phyloP scores from a whole-genome alignment of 2,113 vertebrate genomes.

The Cephalopholis sonnerati region DNA sequence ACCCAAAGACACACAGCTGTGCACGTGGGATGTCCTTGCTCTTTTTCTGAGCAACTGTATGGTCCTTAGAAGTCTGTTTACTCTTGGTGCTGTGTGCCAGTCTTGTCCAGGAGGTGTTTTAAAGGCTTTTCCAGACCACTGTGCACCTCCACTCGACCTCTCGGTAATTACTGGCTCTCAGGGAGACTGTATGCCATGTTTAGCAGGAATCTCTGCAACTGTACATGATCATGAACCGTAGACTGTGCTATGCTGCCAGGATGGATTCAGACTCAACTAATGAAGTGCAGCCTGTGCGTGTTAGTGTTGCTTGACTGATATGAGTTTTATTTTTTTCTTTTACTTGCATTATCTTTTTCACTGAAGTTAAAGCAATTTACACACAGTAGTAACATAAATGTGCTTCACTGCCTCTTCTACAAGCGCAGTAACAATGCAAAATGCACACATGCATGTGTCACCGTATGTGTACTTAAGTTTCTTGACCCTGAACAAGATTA shows the following conservation, averaged over 20 bases:
- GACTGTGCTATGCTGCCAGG: conserved; percentile 22
- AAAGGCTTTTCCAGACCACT: conserved; percentile 58
- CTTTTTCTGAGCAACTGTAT: neutral
- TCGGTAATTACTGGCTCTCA: conserved; percentile 36
- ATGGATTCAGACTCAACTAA: conserved; percentile 19
- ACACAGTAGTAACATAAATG: neutral
- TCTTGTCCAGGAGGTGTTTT: conserved; percentile 42
- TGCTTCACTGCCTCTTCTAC: neutral
- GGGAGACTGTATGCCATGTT: conserved; percentile 36
- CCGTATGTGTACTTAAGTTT: neutral
- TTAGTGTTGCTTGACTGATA: neutral
- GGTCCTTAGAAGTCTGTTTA: conserved; percentile 40
- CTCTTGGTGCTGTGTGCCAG: neutral
- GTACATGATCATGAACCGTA: neutral
- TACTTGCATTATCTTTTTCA: neutral
- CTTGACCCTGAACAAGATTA: neutral
- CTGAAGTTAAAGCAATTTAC: conserved; percentile 1
- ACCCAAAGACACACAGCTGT: conserved; percentile 38
- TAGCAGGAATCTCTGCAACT: conserved; percentile 26
- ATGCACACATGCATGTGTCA: neutral
- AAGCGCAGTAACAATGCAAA: neutral
- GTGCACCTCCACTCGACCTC: conserved; percentile 41
- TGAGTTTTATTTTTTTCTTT: neutral
- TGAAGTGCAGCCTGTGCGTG: neutral
- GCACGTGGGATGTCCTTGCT: conserved; percentile 25